A percentile compares a stretch with the other conserved stretches of the same genome.
phyloP scores from a whole-genome alignment of 2,797 vertebrate species.

The Esox lucius region DNA sequence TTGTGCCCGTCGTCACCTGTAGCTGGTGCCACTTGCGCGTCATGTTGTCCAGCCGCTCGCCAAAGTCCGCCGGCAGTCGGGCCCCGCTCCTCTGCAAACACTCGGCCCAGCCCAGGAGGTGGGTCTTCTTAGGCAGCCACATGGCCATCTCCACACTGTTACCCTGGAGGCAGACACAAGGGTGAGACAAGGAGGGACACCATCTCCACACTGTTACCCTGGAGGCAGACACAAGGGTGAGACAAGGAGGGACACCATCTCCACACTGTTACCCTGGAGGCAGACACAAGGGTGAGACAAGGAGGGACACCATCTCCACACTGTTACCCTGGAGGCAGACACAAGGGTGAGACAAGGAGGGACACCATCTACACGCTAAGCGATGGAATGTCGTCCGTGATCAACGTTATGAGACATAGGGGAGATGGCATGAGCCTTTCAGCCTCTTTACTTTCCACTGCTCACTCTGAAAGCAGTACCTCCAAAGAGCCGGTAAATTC shows the following conservation, averaged over 20 bases:
- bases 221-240: slow-evolving; percentile 33
- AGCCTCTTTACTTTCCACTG: background rate
- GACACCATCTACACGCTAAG: background rate
- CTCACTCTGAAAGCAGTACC: background rate
- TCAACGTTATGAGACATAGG: background rate
- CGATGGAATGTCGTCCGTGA: background rate
- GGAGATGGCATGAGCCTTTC: background rate
- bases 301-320: slow-evolving; percentile 90
- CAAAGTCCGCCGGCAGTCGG: slow-evolving; percentile 81
- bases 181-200: slow-evolving; percentile 2
- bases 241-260: background rate
- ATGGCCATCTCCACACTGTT: slow-evolving; percentile 89
- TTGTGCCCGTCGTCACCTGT: slow-evolving; percentile 70
- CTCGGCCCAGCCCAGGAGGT: slow-evolving; percentile 87
- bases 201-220: slow-evolving; percentile 81
- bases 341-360: slow-evolving; percentile 5
- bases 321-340: slow-evolving; percentile 81
- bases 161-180: slow-evolving; percentile 71
- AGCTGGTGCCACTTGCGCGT: slow-evolving; percentile 92
- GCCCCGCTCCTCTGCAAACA: slow-evolving; percentile 83
- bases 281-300: slow-evolving; percentile 86
- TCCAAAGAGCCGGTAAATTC: background rate
- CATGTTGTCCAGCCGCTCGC: slow-evolving; percentile 87
- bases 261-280: too few relatives aligned
- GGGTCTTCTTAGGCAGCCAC: slow-evolving; percentile 84